Evolutionary conservation across 2,797 vertebrate species (phyloP), one percentile per base, ranked within the genome.

Genomic region (Emys orbicularis): DNA sequence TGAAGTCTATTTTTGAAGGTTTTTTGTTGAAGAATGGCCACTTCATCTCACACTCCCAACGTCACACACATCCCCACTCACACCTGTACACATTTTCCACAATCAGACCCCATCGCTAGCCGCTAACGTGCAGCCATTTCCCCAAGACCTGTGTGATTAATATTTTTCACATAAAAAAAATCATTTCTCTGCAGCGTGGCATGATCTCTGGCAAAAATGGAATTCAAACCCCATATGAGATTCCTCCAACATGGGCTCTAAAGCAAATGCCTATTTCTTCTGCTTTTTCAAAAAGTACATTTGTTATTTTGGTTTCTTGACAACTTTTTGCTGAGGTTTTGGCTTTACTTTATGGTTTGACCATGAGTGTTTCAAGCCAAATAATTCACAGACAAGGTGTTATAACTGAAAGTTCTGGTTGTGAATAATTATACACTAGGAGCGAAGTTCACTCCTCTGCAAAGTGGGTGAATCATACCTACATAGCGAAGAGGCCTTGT

Each of bases 221-320:
- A 97, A 95, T 68, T 95, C 88, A 95, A 95, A 90, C 94, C 68
- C 95, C 96, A 85, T 94, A 94, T 21, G 86, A 86, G 93, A 83
- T 74, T 91, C 94, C 91, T 83, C 95, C 95, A 95, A 83, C 84
- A 96, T 50, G 94, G 7, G 81, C 88, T 92, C 93, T 82, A 88
- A 95, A 96, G 90, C 91, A 96, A 93, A 59, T 90, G 86, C 49
- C 79, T 96, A 87, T 5, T 84, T 93, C 93, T 96, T 96, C 88
- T 92, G 93, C 94, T 95, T 91, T 92, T 94, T 93, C 92, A 94
- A 96, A 95, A 96, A 95, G 91, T 91, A 93, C 96, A 89, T 84
- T 92, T 97, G 68, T 25, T 61, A 25, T 12, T 41, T 41, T 74
- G 37, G 68, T 74, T 41, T 41, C n/a, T 41, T 74, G 37, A 74